A percentile compares a stretch with the other conserved stretches of the same genome.
phyloP scores from a whole-genome alignment of 2,888 invertebrate genomes.

The Tubulanus polymorphus region DNA sequence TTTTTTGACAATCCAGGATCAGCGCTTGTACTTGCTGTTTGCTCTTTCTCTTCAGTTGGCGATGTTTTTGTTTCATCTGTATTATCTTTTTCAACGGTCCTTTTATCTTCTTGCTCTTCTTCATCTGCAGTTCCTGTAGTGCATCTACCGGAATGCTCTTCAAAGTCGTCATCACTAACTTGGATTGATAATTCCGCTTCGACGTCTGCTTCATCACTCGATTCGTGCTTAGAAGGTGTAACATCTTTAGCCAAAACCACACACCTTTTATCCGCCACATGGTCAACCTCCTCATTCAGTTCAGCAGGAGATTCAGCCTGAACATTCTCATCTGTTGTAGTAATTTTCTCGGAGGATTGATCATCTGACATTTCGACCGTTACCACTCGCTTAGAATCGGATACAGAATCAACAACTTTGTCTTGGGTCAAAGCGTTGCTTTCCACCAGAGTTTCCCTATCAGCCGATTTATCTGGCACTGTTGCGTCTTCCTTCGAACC shows the following conservation, averaged over 20 bases:
- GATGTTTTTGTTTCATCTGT: not conserved
- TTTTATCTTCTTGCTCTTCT: not conserved
- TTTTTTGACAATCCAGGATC: conserved; percentile 28
- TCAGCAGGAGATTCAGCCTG: not conserved
- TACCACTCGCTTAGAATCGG: too few relatives aligned
- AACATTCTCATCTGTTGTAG: not conserved
- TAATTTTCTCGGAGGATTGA: too few relatives aligned
- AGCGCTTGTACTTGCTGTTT: conserved; percentile 19
- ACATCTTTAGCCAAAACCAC: not conserved
- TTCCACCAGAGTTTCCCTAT: too few relatives aligned
- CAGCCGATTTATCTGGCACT: too few relatives aligned
- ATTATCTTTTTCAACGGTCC: not conserved
- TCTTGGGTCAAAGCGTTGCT: too few relatives aligned
- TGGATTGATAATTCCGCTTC: too few relatives aligned
- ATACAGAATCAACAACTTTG: too few relatives aligned
- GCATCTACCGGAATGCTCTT: not conserved
- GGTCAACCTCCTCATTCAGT: not conserved
- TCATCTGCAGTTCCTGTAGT: not conserved
- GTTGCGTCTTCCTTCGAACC: too few relatives aligned
- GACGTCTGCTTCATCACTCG: too few relatives aligned
- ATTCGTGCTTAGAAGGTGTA: too few relatives aligned
- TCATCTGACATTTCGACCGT: too few relatives aligned
- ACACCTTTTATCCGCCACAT: not conserved
- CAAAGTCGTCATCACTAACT: too few relatives aligned
- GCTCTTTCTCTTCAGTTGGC: conserved; percentile 9